Base-by-base conservation (phyloP, 2,797 vertebrate genomes). In the Notolabrus celidotus region DNA sequence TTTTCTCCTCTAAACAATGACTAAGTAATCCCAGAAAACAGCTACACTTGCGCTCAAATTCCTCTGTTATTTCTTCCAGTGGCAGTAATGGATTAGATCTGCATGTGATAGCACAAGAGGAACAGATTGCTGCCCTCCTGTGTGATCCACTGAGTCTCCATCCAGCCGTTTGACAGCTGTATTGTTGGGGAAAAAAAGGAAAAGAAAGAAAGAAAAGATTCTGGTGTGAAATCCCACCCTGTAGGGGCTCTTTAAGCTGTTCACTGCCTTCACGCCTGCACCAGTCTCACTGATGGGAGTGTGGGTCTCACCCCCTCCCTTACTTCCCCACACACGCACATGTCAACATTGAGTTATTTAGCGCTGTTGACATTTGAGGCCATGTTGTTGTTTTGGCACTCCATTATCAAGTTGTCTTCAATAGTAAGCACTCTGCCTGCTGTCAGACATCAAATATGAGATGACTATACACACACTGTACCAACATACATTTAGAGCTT, bases 21-120 rank as follows among this genome's bases (percentile, higher is more conserved):
- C 38, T 9, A 56, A 57, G 64, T 70, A 72, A 81, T 79, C 64
- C 71, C 19, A n/a, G 56, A 75, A 82, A 84, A 80, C 80, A 70
- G 58, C 61, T 72, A 57, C 41, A 66, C 71, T 85, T 83, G 70
- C 53, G 69, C 83, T 82, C 59, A 80, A 77, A 90, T 81, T 80
- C 67, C 73, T 58, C 45, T 46, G 53, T 4, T 61, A 50, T 84
- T 63, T 70, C 31, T 52, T 59, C 61, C 61, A 73, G 52, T 73
- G 47, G 46, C 67, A 55, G 77, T 61, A 79, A 84, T 74, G 79
- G 75, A 83, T 88, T 78, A 62, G 71, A 86, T 67, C 77, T 80
- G 56, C 66, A 52, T 58, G 50, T 3, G 25, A 77, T 63, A 73
- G 68, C 71, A 68, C 71, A 82, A n/a, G 62, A 77, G 65, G 80